These are phyloP conservation scores for Luffia ferchaultella DNA, from an alignment of 2,888 invertebrate genomes.

Conservation along the genomic window DNA sequence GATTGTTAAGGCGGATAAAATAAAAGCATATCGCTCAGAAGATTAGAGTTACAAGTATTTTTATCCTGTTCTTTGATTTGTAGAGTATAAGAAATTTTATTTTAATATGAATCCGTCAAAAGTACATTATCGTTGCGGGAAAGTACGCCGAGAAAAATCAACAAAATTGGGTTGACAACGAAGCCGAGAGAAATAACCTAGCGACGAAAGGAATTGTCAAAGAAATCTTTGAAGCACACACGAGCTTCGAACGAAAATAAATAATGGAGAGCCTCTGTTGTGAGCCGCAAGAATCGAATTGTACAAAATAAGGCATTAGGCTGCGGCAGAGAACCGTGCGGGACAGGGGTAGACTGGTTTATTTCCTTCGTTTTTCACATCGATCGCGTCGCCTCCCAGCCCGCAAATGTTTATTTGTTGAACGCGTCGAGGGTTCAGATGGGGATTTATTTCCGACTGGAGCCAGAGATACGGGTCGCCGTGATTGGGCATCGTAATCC, in stretches of 20 bases:
- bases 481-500: constrained; percentile 38
- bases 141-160: too few relatives aligned
- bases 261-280: background rate
- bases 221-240: background rate
- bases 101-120: too few relatives aligned
- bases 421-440: constrained; percentile 36
- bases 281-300: background rate
- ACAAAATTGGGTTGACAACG: too few relatives aligned
- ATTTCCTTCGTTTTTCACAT: constrained; percentile 34
- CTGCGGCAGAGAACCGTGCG: background rate
- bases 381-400: constrained; percentile 29
- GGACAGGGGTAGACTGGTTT: constrained; percentile 13
- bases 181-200: background rate
- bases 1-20: too few relatives aligned
- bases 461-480: constrained; percentile 34
- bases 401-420: constrained; percentile 42
- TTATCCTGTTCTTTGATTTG: too few relatives aligned
- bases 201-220: background rate
- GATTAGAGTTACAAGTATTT: too few relatives aligned
- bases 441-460: constrained; percentile 41
- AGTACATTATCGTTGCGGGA: too few relatives aligned
- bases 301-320: background rate
- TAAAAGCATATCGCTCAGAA: too few relatives aligned
- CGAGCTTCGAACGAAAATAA: background rate
- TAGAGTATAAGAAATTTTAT: too few relatives aligned